Percentiles rank a stretch among this genome's conserved stretches.
These are phyloP conservation scores for Rhopalosiphum padi DNA, from an alignment of 1,140 invertebrate species.

Conservation along the genomic window DNA sequence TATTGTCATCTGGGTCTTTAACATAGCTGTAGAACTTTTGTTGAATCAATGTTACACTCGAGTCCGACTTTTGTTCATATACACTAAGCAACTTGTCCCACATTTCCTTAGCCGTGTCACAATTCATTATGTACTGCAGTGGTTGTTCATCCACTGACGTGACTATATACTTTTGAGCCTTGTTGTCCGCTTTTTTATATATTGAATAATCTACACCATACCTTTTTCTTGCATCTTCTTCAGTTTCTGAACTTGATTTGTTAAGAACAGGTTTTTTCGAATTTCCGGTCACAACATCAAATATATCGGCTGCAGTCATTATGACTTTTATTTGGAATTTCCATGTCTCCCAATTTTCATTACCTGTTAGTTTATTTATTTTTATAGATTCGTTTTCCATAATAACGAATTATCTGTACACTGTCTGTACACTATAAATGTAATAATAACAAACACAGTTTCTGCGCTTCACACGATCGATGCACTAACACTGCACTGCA, in stretches of 20 bases:
- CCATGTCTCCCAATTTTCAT: not conserved
- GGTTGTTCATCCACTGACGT: slow-evolving; percentile 9
- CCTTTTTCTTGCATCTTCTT: slow-evolving; percentile 11
- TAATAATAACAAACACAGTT: not conserved
- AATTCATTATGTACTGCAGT: slow-evolving; percentile 19
- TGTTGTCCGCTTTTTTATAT: not conserved
- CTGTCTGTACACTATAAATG: not conserved
- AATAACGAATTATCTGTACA: not conserved
- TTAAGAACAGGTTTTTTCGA: not conserved
- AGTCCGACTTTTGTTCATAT: too few relatives aligned
- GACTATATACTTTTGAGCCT: not conserved
- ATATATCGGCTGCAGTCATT: not conserved
- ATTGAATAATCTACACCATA: not conserved
- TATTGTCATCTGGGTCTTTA: too few relatives aligned
- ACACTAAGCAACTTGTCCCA: not conserved
- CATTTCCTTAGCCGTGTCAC: slow-evolving; percentile 3
- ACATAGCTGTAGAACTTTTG: too few relatives aligned
- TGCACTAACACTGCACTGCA: not conserved
- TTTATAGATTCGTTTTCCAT: not conserved
- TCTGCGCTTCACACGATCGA: not conserved
- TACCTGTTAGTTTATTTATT: not conserved
- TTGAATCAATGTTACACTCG: too few relatives aligned
- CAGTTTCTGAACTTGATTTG: not conserved
- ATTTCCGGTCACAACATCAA: not conserved
- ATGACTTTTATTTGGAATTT: not conserved